Evolutionary conservation across 1,140 invertebrate genomes (phyloP).

Genomic region (Diachasma alloeum): DNA sequence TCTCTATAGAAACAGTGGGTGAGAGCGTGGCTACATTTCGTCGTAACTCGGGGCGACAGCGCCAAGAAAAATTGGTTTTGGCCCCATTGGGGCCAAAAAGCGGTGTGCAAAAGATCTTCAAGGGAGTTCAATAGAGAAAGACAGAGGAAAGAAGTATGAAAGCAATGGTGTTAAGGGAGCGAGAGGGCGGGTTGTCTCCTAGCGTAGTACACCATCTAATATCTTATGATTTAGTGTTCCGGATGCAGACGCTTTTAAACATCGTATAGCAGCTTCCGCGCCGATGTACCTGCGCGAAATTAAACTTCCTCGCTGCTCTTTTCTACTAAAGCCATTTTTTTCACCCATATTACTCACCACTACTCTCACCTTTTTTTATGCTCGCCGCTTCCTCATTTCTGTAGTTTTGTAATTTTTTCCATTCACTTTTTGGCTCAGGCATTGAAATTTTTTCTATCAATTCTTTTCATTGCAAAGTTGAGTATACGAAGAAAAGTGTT

Average conservation of each 20-base stretch:
- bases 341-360: background rate
- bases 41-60: conserved; percentile 56
- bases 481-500: background rate
- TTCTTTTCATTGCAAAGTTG: background rate
- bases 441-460: background rate
- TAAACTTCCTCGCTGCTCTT: conserved; percentile 48
- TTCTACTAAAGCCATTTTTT: background rate
- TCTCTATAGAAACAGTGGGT: background rate
- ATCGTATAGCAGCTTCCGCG: conserved; percentile 34
- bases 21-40: conserved; percentile 45
- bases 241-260: conserved; percentile 54
- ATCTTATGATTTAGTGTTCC: conserved; percentile 61
- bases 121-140: conserved; percentile 4
- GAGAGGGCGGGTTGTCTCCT: background rate
- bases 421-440: background rate
- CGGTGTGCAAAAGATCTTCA: conserved; percentile 43
- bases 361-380: conserved; percentile 6
- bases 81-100: conserved; percentile 22
- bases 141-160: background rate
- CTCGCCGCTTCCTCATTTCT: conserved; percentile 6
- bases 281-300: conserved; percentile 53
- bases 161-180: background rate
- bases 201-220: conserved; percentile 48
- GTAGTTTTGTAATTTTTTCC: background rate
- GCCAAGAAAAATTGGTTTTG: conserved; percentile 57